A percentile compares a stretch with the other conserved stretches of the same genome.
These are phyloP conservation scores for Phymorhynchus buccinoides DNA, from an alignment of 1,140 invertebrate species.

Conservation along the genomic window DNA sequence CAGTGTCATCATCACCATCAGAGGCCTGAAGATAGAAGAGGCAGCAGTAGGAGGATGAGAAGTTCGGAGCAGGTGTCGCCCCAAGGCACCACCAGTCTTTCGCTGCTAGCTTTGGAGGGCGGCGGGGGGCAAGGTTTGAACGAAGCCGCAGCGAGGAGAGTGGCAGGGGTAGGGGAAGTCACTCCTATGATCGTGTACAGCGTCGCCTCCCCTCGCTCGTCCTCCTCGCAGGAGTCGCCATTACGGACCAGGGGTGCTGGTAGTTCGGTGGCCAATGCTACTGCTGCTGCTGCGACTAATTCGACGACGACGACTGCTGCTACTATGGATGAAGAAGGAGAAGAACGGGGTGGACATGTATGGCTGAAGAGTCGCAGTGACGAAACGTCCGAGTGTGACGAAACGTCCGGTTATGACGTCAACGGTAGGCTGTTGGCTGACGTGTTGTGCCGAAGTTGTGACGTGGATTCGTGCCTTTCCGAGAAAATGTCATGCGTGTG, in stretches of 20 bases:
- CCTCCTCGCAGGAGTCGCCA: too few species aligned
- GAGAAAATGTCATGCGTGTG: not conserved
- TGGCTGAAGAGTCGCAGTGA: not conserved
- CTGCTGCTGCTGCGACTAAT: not conserved
- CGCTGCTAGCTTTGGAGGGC: not conserved
- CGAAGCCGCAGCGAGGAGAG: too few species aligned
- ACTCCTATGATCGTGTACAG: not conserved
- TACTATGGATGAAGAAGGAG: not conserved
- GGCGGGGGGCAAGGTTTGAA: not conserved
- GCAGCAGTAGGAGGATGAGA: not conserved
- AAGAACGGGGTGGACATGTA: not conserved
- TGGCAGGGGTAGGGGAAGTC: not conserved
- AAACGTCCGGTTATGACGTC: not conserved
- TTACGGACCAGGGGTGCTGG: too few species aligned
- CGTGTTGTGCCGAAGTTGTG: not conserved
- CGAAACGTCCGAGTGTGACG: too few species aligned
- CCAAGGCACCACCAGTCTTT: not conserved
- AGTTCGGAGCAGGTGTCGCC: not conserved
- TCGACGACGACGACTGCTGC: not conserved
- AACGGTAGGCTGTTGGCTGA: not conserved
- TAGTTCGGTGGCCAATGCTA: not conserved
- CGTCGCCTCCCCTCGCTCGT: not conserved
- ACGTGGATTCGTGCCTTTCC: not conserved
- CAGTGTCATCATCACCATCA: not conserved
- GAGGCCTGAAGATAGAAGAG: too few species aligned